Evolutionary conservation across 37 sponge, comb jelly and placozoan species (phyloP).

Genomic region (Diacarnus erythraeanus): DNA sequence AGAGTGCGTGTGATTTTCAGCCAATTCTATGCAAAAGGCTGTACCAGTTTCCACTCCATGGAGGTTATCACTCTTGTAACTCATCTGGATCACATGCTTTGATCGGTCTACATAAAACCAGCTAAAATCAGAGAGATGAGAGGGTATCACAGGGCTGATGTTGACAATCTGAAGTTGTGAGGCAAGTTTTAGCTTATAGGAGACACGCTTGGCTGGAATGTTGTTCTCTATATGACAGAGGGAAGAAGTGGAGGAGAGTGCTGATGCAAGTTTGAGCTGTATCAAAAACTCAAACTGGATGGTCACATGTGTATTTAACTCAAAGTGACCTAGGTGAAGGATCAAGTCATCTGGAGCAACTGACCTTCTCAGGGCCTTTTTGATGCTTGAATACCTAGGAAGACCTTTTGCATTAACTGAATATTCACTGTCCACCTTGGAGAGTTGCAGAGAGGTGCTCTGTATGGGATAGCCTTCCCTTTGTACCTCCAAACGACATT

Average conservation of each 20-base stretch:
- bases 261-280: background rate
- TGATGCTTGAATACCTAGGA: conserved; percentile 1
- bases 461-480: background rate
- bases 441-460: background rate
- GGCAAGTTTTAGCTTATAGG: conserved; percentile 8
- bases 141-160: background rate
- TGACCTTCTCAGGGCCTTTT: background rate
- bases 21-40: conserved; percentile 6
- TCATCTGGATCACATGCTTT: background rate
- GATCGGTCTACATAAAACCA: background rate
- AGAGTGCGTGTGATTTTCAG: background rate
- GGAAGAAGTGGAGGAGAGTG: background rate
- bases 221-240: background rate
- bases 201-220: background rate
- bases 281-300: conserved; percentile 10
- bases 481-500: conserved; percentile 1
- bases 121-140: background rate
- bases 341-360: background rate
- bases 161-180: conserved; percentile 9
- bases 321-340: conserved; percentile 12
- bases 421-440: conserved; percentile 1
- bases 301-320: background rate
- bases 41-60: background rate
- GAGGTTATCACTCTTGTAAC: background rate
- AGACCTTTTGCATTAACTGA: background rate